A percentile compares a stretch with the other conserved stretches of the same genome.
Evolutionary conservation across 2,113 vertebrate species (phyloP).

Genomic region (western clawed frog (Xenopus tropicalis)): DNA sequence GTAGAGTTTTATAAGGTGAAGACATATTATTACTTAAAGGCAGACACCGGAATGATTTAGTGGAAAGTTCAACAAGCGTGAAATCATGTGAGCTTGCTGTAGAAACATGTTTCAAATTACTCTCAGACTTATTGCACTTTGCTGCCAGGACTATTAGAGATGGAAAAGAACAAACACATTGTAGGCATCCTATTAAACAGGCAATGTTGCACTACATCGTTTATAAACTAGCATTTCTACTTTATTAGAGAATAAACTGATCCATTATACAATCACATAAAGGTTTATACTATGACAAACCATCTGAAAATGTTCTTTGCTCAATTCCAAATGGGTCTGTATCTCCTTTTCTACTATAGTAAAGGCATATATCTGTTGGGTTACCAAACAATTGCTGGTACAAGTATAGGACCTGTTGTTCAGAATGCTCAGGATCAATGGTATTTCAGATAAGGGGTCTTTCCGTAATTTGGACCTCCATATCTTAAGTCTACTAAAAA

Average conservation of each 20-base stretch:
- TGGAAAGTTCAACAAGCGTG: constrained; percentile 40
- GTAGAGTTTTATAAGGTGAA: constrained; percentile 57
- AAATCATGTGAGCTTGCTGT: constrained; percentile 42
- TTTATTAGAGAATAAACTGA: constrained; percentile 16
- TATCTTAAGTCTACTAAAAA: too few relatives aligned
- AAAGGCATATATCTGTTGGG: too few relatives aligned
- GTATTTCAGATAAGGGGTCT: too few relatives aligned
- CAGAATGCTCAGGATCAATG: too few relatives aligned
- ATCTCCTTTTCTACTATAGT: too few relatives aligned
- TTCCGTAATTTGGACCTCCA: too few relatives aligned
- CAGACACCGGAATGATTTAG: constrained; percentile 46
- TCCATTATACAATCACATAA: background rate
- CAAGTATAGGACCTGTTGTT: too few relatives aligned
- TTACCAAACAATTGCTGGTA: too few relatives aligned
- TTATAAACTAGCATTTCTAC: constrained; percentile 21
- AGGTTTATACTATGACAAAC: background rate
- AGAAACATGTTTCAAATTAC: constrained; percentile 46
- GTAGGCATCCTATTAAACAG: constrained; percentile 13
- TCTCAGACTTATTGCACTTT: constrained; percentile 34
- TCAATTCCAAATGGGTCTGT: background rate
- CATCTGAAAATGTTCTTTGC: background rate
- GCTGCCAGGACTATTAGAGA: constrained; percentile 35
- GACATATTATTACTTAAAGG: constrained; percentile 46
- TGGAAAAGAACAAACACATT: constrained; percentile 29
- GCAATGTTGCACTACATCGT: constrained; percentile 1